A percentile compares a stretch with the other conserved stretches of the same genome.
phyloP scores from a whole-genome alignment of 2,888 invertebrate species.

The Drosophila antonietae region DNA sequence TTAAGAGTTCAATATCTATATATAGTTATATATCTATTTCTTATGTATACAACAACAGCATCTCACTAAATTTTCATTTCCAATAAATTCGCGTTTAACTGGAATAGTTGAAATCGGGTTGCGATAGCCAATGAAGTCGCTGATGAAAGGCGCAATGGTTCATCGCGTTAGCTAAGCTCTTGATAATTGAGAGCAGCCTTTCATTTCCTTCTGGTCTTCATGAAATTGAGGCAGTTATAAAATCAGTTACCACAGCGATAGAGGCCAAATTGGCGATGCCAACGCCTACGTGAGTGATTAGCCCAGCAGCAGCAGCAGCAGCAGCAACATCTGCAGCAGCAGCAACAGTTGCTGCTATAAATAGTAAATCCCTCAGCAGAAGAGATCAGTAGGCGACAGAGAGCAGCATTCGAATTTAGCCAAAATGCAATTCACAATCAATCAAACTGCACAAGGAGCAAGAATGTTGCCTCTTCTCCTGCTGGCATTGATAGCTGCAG shows the following conservation, averaged over 20 bases:
- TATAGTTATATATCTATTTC: background rate
- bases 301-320: background rate
- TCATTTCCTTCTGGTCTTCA: constrained; percentile 66
- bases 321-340: background rate
- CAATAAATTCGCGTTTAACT: background rate
- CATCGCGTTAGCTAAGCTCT: constrained; percentile 6
- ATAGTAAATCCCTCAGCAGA: constrained; percentile 39
- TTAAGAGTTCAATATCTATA: too few species aligned
- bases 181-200: constrained; percentile 48
- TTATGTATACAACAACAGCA: background rate
- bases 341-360: constrained; percentile 54
- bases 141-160: constrained; percentile 26
- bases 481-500: constrained; percentile 18
- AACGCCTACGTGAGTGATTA: constrained; percentile 66
- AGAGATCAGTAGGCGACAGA: constrained; percentile 39
- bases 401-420: background rate
- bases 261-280: constrained; percentile 34
- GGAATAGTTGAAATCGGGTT: constrained; percentile 13
- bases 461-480: constrained; percentile 36
- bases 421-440: constrained; percentile 29
- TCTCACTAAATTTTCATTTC: background rate
- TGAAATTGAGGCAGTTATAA: constrained; percentile 33
- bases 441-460: constrained; percentile 5
- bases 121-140: constrained; percentile 14
- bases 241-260: constrained; percentile 43